Conservation (phyloP, 1,140 invertebrate species). For the Penaeus vannamei region DNA sequence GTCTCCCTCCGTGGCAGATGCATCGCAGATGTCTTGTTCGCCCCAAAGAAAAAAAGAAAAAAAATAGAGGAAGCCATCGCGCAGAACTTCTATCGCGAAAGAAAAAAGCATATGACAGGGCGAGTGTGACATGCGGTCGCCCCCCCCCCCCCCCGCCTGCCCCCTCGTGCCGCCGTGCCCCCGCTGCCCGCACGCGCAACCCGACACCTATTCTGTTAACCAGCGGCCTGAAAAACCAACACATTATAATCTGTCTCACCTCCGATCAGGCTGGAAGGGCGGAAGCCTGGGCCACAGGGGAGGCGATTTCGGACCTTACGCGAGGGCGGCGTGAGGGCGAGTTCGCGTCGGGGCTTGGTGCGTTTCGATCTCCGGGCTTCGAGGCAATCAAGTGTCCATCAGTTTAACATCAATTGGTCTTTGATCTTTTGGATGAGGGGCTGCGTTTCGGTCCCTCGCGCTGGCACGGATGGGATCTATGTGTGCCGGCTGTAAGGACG, state of each 20-base stretch:
- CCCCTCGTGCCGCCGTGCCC: background rate
- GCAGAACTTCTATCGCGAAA: background rate
- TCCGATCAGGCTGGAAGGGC: background rate
- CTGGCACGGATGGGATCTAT: background rate
- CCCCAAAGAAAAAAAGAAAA: no score
- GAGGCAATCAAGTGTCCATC: constrained; percentile 58
- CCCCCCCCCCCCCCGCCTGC: background rate
- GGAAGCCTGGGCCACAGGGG: background rate
- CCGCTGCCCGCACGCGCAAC: constrained; percentile 19
- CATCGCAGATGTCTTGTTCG: no score
- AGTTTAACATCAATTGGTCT: constrained; percentile 65
- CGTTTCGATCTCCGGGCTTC: no score
- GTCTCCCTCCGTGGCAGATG: no score
- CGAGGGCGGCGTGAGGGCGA: no score
- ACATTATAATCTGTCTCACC: constrained; percentile 63
- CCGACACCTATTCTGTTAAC: constrained; percentile 61
- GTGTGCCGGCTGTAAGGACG: background rate
- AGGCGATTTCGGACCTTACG: no score
- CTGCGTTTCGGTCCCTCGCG: background rate
- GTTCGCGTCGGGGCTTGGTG: no score
- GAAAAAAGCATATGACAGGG: background rate
- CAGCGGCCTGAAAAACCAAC: constrained; percentile 60
- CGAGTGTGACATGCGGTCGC: background rate
- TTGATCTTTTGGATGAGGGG: constrained; percentile 14
- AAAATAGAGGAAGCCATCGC: background rate